These are phyloP conservation scores for Pleuronectes platessa DNA, from an alignment of 2,113 vertebrate genomes.

Conservation along the genomic window DNA sequence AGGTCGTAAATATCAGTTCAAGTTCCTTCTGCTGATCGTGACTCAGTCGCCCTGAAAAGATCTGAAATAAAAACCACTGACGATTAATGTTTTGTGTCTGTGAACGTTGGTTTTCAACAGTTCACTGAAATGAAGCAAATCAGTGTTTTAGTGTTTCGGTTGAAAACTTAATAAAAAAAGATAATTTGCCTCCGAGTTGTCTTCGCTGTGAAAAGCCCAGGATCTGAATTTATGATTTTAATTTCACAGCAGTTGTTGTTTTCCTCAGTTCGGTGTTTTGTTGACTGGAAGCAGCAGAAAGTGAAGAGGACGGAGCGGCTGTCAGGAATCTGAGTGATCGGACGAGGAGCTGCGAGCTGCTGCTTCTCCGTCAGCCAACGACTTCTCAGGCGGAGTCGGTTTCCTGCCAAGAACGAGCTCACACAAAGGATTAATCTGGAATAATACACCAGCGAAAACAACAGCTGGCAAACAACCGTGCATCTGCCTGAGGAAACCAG, in stretches of 20 bases:
- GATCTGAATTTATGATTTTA: constrained; percentile 21
- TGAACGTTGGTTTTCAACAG: background rate
- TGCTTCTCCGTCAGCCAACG: constrained; percentile 56
- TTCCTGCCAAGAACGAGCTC: constrained; percentile 44
- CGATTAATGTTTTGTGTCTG: background rate
- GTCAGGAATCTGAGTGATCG: constrained; percentile 43
- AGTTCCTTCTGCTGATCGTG: too few species aligned
- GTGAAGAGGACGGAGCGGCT: constrained; percentile 51
- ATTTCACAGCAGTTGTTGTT: constrained; percentile 40
- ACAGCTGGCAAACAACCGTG: constrained; percentile 55
- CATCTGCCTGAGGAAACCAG: constrained; percentile 32
- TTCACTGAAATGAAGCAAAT: background rate
- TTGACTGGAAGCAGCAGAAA: constrained; percentile 29
- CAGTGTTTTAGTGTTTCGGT: background rate
- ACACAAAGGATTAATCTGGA: constrained; percentile 51
- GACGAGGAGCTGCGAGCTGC: constrained; percentile 40
- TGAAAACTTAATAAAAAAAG: background rate
- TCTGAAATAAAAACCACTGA: too few species aligned
- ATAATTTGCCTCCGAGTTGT: background rate
- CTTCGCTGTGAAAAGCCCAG: background rate
- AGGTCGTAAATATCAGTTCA: too few species aligned
- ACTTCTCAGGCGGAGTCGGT: constrained; percentile 29
- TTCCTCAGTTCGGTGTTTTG: background rate
- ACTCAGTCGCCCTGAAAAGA: too few species aligned
- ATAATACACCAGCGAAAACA: constrained; percentile 52